Base-by-base conservation (phyloP, 2,113 vertebrate genomes). In the Pelodiscus sinensis region DNA sequence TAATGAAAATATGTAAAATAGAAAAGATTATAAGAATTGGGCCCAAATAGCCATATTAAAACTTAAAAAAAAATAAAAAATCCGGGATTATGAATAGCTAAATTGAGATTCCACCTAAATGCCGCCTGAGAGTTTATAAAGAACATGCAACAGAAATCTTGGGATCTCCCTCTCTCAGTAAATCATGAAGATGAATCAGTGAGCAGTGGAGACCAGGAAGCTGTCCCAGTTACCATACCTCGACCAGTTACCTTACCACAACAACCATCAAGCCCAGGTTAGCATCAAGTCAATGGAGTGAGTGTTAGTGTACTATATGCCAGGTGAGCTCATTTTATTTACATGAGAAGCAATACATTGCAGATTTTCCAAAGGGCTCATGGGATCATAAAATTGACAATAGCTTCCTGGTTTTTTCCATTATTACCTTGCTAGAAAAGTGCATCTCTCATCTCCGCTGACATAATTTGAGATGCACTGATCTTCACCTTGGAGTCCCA, bases 361-460 rank as follows among this genome's bases (percentile, higher is more conserved):
- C 4, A 89, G 19, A 21, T 78, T 91, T 68, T 82, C 44, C 44
- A 87, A 15, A 82, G 6, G 29, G 5, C 75, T 27, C 77, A 54
- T 91, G 4, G 68, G 87, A 92, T 85, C 35, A 22, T 8, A 80
- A 86, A 22, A 87, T 90, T 25, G 24, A 16, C 21, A 35, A 2
- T 15, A 9, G 60, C 19, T 1, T 65, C 2, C 6, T 35, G 44
- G 5, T 44, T 44, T 44, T 44, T 44, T 44, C 44, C 44, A 44
- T 44, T 44, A 5, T 44, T 44, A 44, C 44, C 44, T 44, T 44
- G 44, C 44, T 44, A 44, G 44, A 44, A 44, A 44, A 44, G 44
- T 44, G 44, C 4, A 44, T 44, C 44, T 44, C 27, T 0, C 0
- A 2, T 35, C 29, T 5, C 81, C 78, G 25, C 55, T 18, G 85